These are phyloP conservation scores for Petrosia ficiformis DNA, from an alignment of 37 sponge, comb jelly and placozoan genomes.

Conservation along the genomic window DNA sequence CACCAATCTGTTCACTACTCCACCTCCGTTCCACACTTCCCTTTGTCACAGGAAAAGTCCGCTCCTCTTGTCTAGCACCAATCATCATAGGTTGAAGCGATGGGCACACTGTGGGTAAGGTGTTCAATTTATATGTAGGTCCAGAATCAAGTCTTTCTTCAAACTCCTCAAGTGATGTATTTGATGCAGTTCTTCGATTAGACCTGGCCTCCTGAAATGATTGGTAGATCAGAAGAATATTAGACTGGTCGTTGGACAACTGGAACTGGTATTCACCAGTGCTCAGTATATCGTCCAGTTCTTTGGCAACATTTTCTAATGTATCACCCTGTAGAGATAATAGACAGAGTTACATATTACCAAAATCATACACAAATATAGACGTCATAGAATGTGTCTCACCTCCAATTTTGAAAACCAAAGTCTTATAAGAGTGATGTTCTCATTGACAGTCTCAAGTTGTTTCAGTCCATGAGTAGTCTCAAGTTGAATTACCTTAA, in stretches of 20 bases:
- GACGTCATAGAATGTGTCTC: too few species aligned
- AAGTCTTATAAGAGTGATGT: constrained; percentile 36
- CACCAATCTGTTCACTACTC: constrained; percentile 71
- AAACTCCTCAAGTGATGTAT: too few species aligned
- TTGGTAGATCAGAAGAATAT: background rate
- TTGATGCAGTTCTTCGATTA: too few species aligned
- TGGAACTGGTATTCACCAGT: constrained; percentile 72
- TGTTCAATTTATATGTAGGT: too few species aligned
- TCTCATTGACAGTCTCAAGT: constrained; percentile 67
- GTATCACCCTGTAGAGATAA: constrained; percentile 42
- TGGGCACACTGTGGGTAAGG: background rate
- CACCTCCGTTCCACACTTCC: constrained; percentile 17
- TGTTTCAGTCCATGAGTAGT: constrained; percentile 26
- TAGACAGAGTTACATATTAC: too few species aligned
- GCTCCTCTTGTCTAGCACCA: too few species aligned
- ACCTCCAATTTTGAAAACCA: constrained; percentile 56
- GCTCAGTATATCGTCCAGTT: constrained; percentile 57
- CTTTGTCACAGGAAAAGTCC: background rate
- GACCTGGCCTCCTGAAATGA: constrained; percentile 1
- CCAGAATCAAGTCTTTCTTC: background rate
- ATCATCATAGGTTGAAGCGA: background rate
- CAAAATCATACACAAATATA: too few species aligned
- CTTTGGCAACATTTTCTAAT: constrained; percentile 49
- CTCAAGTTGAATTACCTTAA: background rate
- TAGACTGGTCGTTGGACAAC: background rate